Evolutionary conservation across 2,888 invertebrate genomes (phyloP).

Genomic region (Zhengitettix transpicula): DNA sequence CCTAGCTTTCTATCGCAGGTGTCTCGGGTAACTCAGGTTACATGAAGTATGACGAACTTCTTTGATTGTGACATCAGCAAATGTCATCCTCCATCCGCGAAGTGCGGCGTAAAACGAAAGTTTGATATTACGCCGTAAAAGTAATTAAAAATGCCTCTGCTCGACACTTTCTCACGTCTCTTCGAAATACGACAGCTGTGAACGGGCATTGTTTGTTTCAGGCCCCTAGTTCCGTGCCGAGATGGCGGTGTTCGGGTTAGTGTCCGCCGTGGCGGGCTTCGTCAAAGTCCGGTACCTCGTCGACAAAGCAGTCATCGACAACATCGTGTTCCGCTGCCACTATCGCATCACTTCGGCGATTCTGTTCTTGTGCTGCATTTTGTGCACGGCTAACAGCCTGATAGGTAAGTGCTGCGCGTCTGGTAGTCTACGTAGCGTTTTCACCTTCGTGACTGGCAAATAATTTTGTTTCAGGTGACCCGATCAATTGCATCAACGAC

Average conservation of each 20-base stretch:
- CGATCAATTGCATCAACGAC: slow-evolving; percentile 73
- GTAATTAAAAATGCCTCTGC: too few species aligned
- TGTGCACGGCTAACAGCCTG: slow-evolving; percentile 76
- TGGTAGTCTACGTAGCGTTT: not conserved
- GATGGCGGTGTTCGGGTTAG: slow-evolving; percentile 72
- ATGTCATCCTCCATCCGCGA: too few species aligned
- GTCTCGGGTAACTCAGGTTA: too few species aligned
- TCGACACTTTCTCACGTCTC: too few species aligned
- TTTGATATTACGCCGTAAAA: too few species aligned
- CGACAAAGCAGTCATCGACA: slow-evolving; percentile 79
- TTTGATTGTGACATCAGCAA: too few species aligned
- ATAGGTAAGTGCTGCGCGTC: slow-evolving; percentile 48
- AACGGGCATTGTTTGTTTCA: too few species aligned
- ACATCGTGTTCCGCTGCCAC: slow-evolving; percentile 77
- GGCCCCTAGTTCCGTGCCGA: slow-evolving; percentile 16
- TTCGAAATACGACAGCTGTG: too few species aligned
- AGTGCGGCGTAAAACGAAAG: too few species aligned
- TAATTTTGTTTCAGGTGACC: slow-evolving; percentile 47
- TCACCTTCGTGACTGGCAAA: not conserved
- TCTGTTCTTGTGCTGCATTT: slow-evolving; percentile 69
- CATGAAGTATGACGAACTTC: too few species aligned
- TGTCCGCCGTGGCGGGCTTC: slow-evolving; percentile 78
- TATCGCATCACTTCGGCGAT: slow-evolving; percentile 77
- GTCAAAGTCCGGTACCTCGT: slow-evolving; percentile 76
- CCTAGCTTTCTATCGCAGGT: too few species aligned